phyloP scores from a whole-genome alignment of 92 coral and sea anemone species.

The Meandrina meandrites region DNA sequence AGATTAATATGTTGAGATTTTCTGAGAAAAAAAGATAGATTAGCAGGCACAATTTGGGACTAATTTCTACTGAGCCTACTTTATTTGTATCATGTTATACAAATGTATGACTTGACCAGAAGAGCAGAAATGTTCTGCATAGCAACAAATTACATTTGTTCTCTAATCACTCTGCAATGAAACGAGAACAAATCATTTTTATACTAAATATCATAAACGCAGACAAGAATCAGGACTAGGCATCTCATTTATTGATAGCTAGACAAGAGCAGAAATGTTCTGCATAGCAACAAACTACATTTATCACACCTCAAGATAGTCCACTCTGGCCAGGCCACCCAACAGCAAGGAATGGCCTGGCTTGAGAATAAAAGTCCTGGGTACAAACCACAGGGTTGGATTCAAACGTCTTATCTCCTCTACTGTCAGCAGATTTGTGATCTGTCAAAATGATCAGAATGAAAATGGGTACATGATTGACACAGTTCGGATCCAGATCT shows the following conservation, averaged over 20 bases:
- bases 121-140: neutral
- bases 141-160: too few species aligned
- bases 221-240: too few species aligned
- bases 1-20: too few species aligned
- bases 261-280: too few species aligned
- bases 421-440: constrained; percentile 84
- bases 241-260: too few species aligned
- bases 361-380: constrained; percentile 86
- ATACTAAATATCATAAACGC: too few species aligned
- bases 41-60: too few species aligned
- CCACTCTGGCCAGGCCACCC: constrained; percentile 94
- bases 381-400: constrained; percentile 87
- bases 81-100: too few species aligned
- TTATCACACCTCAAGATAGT: constrained; percentile 71
- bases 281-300: neutral
- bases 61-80: too few species aligned
- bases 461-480: neutral
- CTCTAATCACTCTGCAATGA: too few species aligned
- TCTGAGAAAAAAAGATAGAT: too few species aligned
- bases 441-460: constrained; percentile 48
- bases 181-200: too few species aligned
- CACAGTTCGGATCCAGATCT: neutral
- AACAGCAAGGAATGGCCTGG: constrained; percentile 89
- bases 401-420: constrained; percentile 82
- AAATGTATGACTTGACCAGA: neutral